Evolutionary conservation across 2,113 vertebrate species (phyloP), one percentile per base, ranked within the genome.

Genomic region (Dipodomys ordii): DNA sequence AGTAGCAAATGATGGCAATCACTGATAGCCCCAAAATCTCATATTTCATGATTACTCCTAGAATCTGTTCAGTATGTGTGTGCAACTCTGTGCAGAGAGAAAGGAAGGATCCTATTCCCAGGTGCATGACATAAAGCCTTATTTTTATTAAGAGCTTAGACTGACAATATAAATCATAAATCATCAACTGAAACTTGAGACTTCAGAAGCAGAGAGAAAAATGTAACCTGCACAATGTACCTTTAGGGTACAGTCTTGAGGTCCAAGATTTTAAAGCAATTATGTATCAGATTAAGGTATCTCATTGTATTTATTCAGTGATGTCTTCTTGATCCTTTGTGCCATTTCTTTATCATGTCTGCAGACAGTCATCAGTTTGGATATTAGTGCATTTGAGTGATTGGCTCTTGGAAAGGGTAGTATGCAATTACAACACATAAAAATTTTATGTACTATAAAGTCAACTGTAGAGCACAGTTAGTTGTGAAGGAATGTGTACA

Each of bases 121-220:
- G 81, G 73, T 87, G 88, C 87, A 88, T 96, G 88, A 77, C 87
- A 94, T 93, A 95, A 94, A 94, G 90, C 95, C 95, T 7, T 96
- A 91, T 95, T 97, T 97, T 97, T 96, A 96, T 97, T 96, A 96
- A 96, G 92, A 90, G 49, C 80, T 97, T 94, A 94, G 90, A 93
- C 94, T 97, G 96, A 96, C 92, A 93, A 82, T 93, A 88, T 92
- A 96, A 96, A 88, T 96, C 95, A 96, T 94, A 93, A 97, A 93
- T 96, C 90, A 96, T 93, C 73, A 91, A 89, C 22, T 78, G 89
- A 96, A 95, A 28, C 67, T 90, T 73, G 72, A 95, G 83, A 57
- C 76, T 93, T 46, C 88, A 88, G 95, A 96, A 32, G 64, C 53
- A 93, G 76, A 80, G 74, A 90, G 80, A 83, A 96, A 57, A 97